Conservation (phyloP, 2,888 invertebrate species). For the Pheosia tremula region DNA sequence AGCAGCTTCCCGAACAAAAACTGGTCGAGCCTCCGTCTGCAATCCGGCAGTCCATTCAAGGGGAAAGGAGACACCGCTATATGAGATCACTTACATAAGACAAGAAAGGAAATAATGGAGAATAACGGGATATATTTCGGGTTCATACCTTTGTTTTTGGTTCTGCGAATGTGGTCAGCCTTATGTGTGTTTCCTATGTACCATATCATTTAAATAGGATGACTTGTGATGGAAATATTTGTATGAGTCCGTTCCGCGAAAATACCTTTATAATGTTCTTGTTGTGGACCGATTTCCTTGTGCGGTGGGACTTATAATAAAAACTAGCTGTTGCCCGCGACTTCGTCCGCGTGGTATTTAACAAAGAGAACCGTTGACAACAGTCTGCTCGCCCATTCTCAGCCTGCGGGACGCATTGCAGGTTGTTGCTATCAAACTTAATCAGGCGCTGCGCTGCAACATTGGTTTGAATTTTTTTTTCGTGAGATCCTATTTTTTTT, state of each 20-base stretch:
- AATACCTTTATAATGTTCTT: neutral
- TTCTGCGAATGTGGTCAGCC: neutral
- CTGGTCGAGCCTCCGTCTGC: slow-evolving; percentile 1
- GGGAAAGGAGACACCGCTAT: neutral
- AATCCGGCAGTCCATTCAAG: slow-evolving; percentile 7
- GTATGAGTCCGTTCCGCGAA: neutral
- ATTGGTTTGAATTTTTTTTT: too few species aligned
- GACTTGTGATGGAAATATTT: neutral
- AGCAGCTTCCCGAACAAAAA: slow-evolving; percentile 4
- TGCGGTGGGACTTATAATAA: neutral
- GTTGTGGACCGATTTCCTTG: neutral
- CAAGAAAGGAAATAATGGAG: neutral
- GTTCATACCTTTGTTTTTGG: slow-evolving; percentile 1
- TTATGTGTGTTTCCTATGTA: slow-evolving; percentile 4
- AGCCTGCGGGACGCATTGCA: too few species aligned
- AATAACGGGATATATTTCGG: slow-evolving; percentile 1
- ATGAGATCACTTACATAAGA: neutral
- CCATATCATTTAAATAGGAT: neutral
- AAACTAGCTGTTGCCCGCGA: too few species aligned
- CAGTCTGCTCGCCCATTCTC: too few species aligned
- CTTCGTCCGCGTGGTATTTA: too few species aligned
- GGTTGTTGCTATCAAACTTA: too few species aligned
- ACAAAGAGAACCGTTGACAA: too few species aligned
- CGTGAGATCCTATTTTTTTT: too few species aligned
- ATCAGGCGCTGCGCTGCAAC: too few species aligned